These are phyloP conservation scores for Gallinago media DNA, from an alignment of 2,113 vertebrate species.

Conservation along the genomic window DNA sequence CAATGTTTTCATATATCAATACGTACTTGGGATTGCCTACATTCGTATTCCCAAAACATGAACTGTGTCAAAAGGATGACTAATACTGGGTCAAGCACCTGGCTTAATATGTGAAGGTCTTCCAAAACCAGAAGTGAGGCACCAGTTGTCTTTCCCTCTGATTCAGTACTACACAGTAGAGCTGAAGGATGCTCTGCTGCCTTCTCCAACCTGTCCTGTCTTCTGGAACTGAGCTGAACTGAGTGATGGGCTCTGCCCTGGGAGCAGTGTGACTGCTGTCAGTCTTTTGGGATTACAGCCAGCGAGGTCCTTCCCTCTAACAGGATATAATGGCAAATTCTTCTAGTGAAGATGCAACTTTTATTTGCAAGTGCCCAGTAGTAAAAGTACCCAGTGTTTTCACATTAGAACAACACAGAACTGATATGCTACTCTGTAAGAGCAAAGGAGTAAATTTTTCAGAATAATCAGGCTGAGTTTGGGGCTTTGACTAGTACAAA, in stretches of 20 bases:
- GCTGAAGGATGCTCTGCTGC: accelerated
- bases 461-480: not conserved
- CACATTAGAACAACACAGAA: not conserved
- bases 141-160: not conserved
- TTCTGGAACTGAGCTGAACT: not conserved
- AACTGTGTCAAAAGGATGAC: not conserved
- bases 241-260: not conserved
- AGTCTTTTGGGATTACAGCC: not conserved
- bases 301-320: not conserved
- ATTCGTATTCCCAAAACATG: not conserved
- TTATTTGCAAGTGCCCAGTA: not conserved
- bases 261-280: not conserved
- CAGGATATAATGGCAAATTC: not conserved
- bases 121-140: not conserved
- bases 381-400: not conserved
- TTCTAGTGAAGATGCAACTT: not conserved
- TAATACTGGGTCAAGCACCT: not conserved
- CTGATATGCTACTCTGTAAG: not conserved
- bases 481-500: not conserved
- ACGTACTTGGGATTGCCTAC: not conserved
- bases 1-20: not conserved
- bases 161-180: not conserved
- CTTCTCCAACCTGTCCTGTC: not conserved
- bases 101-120: not conserved
- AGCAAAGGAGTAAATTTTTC: not conserved